Evolutionary conservation across 1,140 invertebrate genomes (phyloP), one percentile per base, ranked within the genome.

Genomic region (Plectus sambesii): DNA sequence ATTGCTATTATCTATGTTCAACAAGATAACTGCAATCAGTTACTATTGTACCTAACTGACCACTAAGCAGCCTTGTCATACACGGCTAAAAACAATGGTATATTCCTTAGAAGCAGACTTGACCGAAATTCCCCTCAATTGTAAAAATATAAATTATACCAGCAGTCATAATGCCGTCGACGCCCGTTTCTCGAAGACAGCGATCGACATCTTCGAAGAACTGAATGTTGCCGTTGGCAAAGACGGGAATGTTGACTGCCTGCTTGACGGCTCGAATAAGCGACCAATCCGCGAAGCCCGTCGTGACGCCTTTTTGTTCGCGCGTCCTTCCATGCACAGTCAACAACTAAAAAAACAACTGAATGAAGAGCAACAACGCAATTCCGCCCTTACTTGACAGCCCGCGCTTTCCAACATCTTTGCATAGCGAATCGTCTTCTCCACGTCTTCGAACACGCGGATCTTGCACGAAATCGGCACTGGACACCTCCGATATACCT

Each of bases 211-310:
- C 93, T 5, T 5, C 47, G 5, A 49, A 47, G 20, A 45, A 45
- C 68, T 96, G 85, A 55, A 98, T 90, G 66, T 98, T 98, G 3
- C 93, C 93, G 76, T 99, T 99, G 3, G 90, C 88, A 67, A 97
- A 81, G 50, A 98, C 84, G 20, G 93, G 92, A 60, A 98, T 83
- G 47, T 78, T 81, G 5, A 96, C 79, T 47, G 79, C 79, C 55
- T 87, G 76, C 82, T 82, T 86, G 15, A 97, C 82, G 58, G 82
- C 85, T 72, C 81, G 83, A 39, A 98, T 92, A 66, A 88, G 82
- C 56, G 80, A 74, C 93, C 93, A 99, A 72, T 83, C 83, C 22
- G 93, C 92, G 42, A 96, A 62, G 20, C 93, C 93, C 6, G 93
- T 98, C 0, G 85, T 70, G 2, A 82, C 81, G 39, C 93, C 93